Percentiles rank a stretch among this genome's conserved stretches.
Conservation (phyloP, 2,113 vertebrate genomes). For the Isurus oxyrinchus region DNA sequence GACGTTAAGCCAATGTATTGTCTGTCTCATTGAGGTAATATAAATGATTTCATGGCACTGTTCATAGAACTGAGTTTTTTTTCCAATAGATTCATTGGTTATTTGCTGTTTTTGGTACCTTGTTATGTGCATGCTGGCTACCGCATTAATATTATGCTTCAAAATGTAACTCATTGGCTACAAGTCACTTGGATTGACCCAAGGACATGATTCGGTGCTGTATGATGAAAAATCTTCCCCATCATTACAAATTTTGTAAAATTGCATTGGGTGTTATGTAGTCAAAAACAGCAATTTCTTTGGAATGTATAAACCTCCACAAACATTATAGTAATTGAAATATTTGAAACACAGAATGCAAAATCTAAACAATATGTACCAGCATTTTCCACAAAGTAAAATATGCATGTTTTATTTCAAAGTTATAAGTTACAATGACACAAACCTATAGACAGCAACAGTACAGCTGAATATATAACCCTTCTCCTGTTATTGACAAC, state of each 20-base stretch:
- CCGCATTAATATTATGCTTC: not conserved
- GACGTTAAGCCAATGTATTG: not conserved
- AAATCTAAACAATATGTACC: not conserved
- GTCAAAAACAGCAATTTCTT: not conserved
- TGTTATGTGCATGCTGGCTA: not conserved
- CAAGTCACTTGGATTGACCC: too few species aligned
- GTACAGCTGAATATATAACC: not conserved
- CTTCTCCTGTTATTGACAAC: not conserved
- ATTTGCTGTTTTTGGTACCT: not conserved
- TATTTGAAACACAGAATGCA: not conserved
- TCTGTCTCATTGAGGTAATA: not conserved
- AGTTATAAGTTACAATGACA: slow-evolving; percentile 27
- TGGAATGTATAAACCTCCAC: not conserved
- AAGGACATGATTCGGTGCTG: not conserved
- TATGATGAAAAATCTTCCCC: not conserved
- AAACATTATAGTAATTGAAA: not conserved
- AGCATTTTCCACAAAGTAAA: slow-evolving; percentile 5
- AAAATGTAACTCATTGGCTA: not conserved
- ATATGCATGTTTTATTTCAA: slow-evolving; percentile 30
- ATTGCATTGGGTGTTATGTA: not conserved
- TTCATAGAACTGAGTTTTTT: not conserved
- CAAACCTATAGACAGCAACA: not conserved
- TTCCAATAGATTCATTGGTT: not conserved
- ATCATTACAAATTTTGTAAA: not conserved
- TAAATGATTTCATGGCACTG: not conserved